phyloP scores from a whole-genome alignment of 2,797 vertebrate genomes.

The Vireo griseus region DNA sequence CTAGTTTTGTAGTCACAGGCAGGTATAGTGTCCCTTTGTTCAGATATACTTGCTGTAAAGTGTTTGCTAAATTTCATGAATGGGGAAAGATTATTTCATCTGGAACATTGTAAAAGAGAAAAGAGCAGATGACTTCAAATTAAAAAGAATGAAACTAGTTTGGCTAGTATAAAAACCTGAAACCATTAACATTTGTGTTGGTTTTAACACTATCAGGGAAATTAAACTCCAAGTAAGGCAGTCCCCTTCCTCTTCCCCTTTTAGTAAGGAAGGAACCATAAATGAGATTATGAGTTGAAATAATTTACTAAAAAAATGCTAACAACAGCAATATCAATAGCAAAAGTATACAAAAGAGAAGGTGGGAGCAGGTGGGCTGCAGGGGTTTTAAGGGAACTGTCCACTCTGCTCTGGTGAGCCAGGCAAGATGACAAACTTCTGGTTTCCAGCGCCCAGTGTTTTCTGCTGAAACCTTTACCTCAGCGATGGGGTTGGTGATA shows the following conservation, averaged over 20 bases:
- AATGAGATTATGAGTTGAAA: not conserved
- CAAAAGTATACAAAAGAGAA: not conserved
- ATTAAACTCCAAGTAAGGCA: not conserved
- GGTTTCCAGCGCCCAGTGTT: rapidly evolving
- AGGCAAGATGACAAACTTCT: not conserved
- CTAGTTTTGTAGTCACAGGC: not conserved
- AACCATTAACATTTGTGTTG: not conserved
- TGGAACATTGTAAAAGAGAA: not conserved
- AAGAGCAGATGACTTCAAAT: not conserved
- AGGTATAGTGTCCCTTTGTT: not conserved
- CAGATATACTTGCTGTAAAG: not conserved
- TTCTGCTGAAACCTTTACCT: not conserved
- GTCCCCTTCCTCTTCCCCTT: not conserved
- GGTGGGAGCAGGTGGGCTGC: not conserved
- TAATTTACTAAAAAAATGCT: not conserved
- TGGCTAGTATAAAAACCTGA: rapidly evolving
- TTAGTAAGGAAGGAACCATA: not conserved
- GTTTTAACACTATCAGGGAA: not conserved
- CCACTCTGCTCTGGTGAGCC: not conserved
- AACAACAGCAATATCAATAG: too few relatives aligned
- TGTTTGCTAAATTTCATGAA: not conserved
- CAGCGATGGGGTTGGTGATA: rapidly evolving
- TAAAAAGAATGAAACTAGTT: not conserved
- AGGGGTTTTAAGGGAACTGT: not conserved
- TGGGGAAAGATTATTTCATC: not conserved